Conservation (phyloP, 2,888 invertebrate species). For the Trichopria drosophilae region DNA sequence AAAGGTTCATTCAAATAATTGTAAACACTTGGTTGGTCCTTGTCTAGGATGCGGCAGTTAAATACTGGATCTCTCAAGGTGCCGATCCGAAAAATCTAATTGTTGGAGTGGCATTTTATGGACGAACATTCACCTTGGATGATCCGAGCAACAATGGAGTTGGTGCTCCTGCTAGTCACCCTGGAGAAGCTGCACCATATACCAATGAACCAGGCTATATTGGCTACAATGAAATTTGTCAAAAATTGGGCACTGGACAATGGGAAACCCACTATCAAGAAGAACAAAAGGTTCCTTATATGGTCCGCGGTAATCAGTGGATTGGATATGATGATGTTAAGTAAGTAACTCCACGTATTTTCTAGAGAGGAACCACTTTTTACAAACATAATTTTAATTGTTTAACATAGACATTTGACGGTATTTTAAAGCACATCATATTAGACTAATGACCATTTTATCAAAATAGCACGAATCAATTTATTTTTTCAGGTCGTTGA, state of each 20-base stretch:
- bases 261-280: constrained; percentile 56
- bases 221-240: constrained; percentile 70
- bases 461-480: too few species aligned
- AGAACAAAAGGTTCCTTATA: constrained; percentile 58
- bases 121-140: constrained; percentile 67
- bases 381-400: too few species aligned
- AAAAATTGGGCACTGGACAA: constrained; percentile 31
- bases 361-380: too few species aligned
- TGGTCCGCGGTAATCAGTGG: constrained; percentile 46
- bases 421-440: too few species aligned
- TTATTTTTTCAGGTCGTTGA: constrained; percentile 57
- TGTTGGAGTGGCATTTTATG: constrained; percentile 73
- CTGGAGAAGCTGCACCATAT: constrained; percentile 68
- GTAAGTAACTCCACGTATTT: constrained; percentile 26
- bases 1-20: not conserved
- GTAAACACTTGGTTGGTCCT: too few species aligned
- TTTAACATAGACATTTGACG: too few species aligned
- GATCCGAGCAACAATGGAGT: constrained; percentile 58
- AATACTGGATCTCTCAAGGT: constrained; percentile 63
- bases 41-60: constrained; percentile 58
- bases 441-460: too few species aligned
- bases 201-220: constrained; percentile 67
- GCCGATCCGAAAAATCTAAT: constrained; percentile 67
- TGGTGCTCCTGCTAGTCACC: constrained; percentile 64
- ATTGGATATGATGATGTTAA: constrained; percentile 42